A percentile compares a stretch with the other conserved stretches of the same genome.
Evolutionary conservation across 2,113 vertebrate genomes (phyloP).

Genomic region (Sylvilagus bachmani): DNA sequence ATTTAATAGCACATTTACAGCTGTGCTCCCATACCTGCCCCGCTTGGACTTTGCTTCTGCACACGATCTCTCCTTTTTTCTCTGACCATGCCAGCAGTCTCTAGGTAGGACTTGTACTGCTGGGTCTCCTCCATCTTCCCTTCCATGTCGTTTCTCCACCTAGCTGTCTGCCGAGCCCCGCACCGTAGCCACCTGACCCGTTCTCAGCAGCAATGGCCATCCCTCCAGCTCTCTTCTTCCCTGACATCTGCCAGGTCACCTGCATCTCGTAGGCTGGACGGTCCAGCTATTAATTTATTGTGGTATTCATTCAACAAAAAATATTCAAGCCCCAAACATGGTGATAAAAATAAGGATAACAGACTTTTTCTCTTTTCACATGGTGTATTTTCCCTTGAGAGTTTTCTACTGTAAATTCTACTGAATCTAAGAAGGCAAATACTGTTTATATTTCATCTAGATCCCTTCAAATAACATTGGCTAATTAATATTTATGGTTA

Average conservation of each 20-base stretch:
- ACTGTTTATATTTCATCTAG: not conserved
- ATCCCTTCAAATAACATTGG: not conserved
- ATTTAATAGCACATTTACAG: not conserved
- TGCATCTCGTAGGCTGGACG: not conserved
- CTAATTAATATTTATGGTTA: constrained; percentile 24
- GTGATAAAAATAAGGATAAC: constrained; percentile 4
- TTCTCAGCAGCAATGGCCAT: not conserved
- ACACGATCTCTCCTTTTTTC: not conserved
- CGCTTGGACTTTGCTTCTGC: not conserved
- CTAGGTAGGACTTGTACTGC: not conserved
- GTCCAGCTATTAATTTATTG: not conserved
- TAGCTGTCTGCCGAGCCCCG: not conserved
- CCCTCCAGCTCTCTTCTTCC: not conserved
- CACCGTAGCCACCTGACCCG: not conserved
- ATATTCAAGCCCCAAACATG: not conserved
- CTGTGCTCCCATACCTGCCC: not conserved
- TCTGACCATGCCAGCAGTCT: not conserved
- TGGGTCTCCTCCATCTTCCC: not conserved
- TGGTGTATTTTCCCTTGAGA: not conserved
- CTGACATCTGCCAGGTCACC: not conserved
- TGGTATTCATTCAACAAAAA: not conserved
- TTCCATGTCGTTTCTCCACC: not conserved
- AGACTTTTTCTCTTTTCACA: not conserved
- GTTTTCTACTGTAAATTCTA: constrained; percentile 17
- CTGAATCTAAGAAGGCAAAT: not conserved